Conservation (phyloP, 2,888 invertebrate genomes). For the Schizotus pectinicornis region DNA sequence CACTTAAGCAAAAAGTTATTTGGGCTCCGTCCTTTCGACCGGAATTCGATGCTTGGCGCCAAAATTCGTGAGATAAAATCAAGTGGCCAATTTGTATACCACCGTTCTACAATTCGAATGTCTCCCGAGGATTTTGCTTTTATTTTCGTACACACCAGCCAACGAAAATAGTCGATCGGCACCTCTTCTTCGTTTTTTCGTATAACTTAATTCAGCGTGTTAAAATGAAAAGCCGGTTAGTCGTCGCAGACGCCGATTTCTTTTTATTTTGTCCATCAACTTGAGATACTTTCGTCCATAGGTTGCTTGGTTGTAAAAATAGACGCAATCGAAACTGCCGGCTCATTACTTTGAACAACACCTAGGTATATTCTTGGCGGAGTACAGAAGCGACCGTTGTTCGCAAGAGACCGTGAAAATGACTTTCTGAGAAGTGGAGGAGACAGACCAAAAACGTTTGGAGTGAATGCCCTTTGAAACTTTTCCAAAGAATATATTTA, state of each 20-base stretch:
- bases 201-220: no score
- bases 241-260: no score
- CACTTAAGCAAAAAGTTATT: no score
- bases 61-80: slow-evolving; percentile 12
- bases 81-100: slow-evolving; percentile 11
- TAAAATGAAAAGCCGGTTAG: no score
- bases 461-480: background rate
- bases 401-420: slow-evolving; percentile 4
- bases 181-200: no score
- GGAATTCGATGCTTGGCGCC: background rate
- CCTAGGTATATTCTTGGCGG: background rate
- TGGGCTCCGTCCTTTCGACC: background rate
- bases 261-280: no score
- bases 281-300: no score
- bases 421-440: background rate
- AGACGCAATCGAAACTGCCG: slow-evolving; percentile 3
- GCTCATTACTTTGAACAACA: slow-evolving; percentile 5
- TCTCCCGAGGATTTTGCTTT: background rate
- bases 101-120: slow-evolving; percentile 3
- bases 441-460: background rate
- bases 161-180: slow-evolving; percentile 1
- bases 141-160: slow-evolving; percentile 4
- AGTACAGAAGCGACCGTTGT: background rate
- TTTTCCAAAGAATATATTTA: no score
- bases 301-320: background rate